Conservation (phyloP, 2,113 vertebrate species). For the Nansenia antarctica region DNA sequence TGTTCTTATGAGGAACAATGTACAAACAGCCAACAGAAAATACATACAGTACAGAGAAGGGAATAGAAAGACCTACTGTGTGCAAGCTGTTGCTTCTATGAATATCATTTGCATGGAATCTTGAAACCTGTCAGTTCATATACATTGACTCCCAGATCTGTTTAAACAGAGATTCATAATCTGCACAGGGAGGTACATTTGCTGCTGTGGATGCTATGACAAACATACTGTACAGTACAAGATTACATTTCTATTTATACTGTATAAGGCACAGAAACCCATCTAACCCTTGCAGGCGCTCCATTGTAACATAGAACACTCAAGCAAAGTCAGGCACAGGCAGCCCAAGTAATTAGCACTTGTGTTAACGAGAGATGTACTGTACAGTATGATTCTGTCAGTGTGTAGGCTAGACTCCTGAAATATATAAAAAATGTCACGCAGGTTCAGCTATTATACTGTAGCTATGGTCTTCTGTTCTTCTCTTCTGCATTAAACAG, state of each 20-base stretch:
- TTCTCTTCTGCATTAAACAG: no score
- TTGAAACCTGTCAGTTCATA: conserved; percentile 60
- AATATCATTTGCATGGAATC: conserved; percentile 68
- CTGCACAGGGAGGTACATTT: conserved; percentile 71
- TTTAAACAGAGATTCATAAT: conserved; percentile 77
- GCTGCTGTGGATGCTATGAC: conserved; percentile 74
- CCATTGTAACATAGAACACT: conserved; percentile 58
- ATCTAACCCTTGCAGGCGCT: conserved; percentile 69
- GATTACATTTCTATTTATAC: conserved; percentile 85
- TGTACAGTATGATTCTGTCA: neutral
- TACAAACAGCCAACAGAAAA: no score
- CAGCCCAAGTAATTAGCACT: conserved; percentile 50
- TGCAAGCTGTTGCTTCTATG: no score
- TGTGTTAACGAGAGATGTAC: conserved; percentile 53
- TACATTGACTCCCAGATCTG: conserved; percentile 68
- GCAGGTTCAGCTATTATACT: no score
- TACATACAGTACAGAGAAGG: no score
- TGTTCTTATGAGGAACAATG: no score
- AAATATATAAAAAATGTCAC: conserved; percentile 8
- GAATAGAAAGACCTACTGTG: no score
- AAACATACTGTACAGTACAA: conserved; percentile 82
- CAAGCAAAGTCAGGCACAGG: conserved; percentile 44
- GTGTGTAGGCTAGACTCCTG: conserved; percentile 28
- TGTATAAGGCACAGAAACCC: conserved; percentile 65
- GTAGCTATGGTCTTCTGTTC: neutral